Evolutionary conservation across 2,888 invertebrate species (phyloP), one percentile per base, ranked within the genome.

Genomic region (Parnassius glacialis): DNA sequence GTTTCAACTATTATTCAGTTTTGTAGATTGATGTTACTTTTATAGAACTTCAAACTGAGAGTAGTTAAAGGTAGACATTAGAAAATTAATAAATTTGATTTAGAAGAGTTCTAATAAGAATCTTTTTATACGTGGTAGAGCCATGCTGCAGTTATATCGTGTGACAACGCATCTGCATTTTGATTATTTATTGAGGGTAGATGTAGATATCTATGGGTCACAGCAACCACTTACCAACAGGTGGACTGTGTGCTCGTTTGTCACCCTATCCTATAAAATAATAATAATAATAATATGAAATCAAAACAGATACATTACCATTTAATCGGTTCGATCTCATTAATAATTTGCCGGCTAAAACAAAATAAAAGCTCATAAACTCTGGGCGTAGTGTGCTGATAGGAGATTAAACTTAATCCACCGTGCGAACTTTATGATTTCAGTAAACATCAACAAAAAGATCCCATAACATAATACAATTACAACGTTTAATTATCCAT

Each of bases 331-430:
- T 52, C 25, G 20, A 52, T 47, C 52, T 65, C 62, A 65, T 65
- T 57, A 62, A 60, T 60, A 62, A 65, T 65, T 65, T 59, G 52
- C 42, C 50, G 16, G 57, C 58, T 57, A 59, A 62, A 61, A 54
- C 48, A 61, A 59, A 61, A 61, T 59, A 64, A 57, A 61, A 61
- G 43, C 55, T 56, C 61, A 52, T 57, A 56, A 64, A 57, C 52
- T 45, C 57, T 52, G 11, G 47, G 58, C 58, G 55, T 61, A 61
- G 61, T 61, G 59, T 59, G 56, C 61, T 41, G 52, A 52, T 52
- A 56, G 61, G 61, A 52, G 48, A 58, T 61, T 55, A 57, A 55
- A 64, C 59, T 64, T 61, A n/a, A 64, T 52, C 57, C 53, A 61
- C 52, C 52, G 56, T 51, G 43, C 13, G 52, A 45, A 56, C 52